Percentiles rank a stretch among this genome's conserved stretches.
These are phyloP conservation scores for Indri indri DNA, from an alignment of 2,113 vertebrate species.

Conservation along the genomic window DNA sequence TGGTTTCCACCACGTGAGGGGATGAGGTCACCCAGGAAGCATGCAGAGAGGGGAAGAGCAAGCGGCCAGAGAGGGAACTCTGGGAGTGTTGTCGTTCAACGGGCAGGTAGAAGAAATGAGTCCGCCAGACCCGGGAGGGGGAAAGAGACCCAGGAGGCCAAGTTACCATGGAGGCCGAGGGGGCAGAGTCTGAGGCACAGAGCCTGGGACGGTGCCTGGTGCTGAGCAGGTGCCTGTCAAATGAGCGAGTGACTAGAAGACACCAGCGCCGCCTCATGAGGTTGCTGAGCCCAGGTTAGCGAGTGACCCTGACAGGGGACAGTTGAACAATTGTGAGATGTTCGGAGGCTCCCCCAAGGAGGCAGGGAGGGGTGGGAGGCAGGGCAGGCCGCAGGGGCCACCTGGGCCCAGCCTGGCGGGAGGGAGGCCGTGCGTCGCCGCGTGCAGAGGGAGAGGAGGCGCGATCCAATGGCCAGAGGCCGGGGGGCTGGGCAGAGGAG, in stretches of 20 bases:
- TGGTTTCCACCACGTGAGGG: constrained; percentile 43
- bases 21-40: constrained; percentile 64
- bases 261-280: neutral
- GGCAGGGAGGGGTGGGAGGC: too few species aligned
- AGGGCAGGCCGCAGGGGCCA: neutral
- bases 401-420: neutral
- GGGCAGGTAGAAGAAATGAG: constrained; percentile 52
- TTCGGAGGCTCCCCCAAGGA: neutral
- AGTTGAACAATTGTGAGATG: neutral
- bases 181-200: neutral
- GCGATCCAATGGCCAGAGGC: neutral
- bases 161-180: neutral
- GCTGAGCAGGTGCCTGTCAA: neutral
- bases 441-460: neutral
- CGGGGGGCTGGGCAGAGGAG: neutral
- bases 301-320: neutral
- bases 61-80: constrained; percentile 38
- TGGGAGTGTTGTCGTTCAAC: neutral
- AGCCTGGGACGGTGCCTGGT: neutral
- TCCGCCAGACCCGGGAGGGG: neutral
- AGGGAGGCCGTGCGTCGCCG: neutral
- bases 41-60: neutral
- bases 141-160: neutral
- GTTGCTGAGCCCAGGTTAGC: neutral
- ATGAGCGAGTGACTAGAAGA: neutral